phyloP scores from a whole-genome alignment of 2,888 invertebrate species.

The Cylindroiulus punctatus region DNA sequence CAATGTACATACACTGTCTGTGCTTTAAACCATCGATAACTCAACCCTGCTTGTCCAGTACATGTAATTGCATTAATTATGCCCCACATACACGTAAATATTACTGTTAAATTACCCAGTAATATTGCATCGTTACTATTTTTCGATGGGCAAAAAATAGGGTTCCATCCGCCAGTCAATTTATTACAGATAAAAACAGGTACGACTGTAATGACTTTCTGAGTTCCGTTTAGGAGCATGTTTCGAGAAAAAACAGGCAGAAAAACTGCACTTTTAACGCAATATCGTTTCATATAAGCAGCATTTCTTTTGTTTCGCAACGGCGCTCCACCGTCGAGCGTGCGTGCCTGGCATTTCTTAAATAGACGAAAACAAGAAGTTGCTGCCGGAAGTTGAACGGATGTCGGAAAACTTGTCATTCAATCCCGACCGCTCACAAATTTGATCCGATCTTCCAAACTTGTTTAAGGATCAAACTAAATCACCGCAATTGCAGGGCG shows the following conservation, averaged over 20 bases:
- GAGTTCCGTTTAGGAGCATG: not conserved
- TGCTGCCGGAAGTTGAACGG: not conserved
- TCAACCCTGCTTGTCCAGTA: too few species aligned
- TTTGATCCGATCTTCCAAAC: not conserved
- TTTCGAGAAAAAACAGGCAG: not conserved
- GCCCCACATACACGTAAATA: too few species aligned
- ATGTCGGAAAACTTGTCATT: not conserved
- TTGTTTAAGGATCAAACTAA: not conserved
- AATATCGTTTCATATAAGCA: constrained; percentile 17
- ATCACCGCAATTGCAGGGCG: not conserved
- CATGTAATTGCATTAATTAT: too few species aligned
- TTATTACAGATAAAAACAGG: not conserved
- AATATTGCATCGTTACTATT: too few species aligned
- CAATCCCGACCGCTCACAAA: constrained; percentile 1
- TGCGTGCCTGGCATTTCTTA: constrained; percentile 14
- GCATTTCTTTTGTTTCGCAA: constrained; percentile 12
- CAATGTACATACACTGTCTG: too few species aligned
- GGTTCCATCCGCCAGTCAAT: too few species aligned
- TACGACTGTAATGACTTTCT: not conserved
- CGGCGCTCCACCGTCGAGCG: not conserved
- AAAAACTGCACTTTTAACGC: not conserved
- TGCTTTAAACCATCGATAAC: too few species aligned
- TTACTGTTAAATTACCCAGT: too few species aligned
- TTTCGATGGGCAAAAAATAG: too few species aligned
- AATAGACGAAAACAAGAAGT: not conserved